These are phyloP conservation scores for Eciton burchellii DNA, from an alignment of 1,140 invertebrate species.

Conservation along the genomic window DNA sequence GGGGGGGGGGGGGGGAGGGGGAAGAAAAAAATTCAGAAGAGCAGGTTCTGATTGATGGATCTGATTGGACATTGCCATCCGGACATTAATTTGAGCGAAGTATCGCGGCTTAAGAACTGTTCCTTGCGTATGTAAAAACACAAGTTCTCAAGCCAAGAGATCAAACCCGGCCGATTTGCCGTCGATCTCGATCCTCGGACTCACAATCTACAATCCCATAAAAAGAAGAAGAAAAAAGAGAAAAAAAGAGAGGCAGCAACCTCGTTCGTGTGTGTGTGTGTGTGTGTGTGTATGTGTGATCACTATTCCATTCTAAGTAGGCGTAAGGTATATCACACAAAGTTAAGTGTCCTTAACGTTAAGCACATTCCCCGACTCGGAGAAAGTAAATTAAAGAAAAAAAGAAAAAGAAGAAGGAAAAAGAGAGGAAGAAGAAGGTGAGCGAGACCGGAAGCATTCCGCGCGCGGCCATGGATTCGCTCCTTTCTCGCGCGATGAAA, in stretches of 20 bases:
- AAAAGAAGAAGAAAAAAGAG: background rate
- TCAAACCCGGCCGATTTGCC: too few species aligned
- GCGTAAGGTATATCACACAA: constrained; percentile 47
- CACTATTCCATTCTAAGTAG: constrained; percentile 37
- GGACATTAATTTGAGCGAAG: too few species aligned
- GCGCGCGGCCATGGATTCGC: background rate
- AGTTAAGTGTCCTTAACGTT: constrained; percentile 74
- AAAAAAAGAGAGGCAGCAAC: constrained; percentile 9
- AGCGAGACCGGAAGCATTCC: constrained; percentile 8
- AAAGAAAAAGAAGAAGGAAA: background rate
- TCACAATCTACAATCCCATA: background rate
- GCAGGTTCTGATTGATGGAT: too few species aligned
- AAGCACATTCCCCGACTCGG: constrained; percentile 55
- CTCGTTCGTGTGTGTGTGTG: constrained; percentile 50
- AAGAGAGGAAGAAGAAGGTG: constrained; percentile 4
- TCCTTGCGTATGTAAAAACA: too few species aligned
- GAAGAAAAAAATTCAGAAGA: too few species aligned
- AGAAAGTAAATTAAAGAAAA: constrained; percentile 50
- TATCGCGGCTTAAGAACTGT: too few species aligned
- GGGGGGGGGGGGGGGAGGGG: too few species aligned
- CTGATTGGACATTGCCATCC: too few species aligned
- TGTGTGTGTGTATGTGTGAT: constrained; percentile 56
- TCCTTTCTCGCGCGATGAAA: background rate
- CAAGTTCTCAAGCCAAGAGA: too few species aligned
- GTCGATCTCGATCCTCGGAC: background rate